These are phyloP conservation scores for Parambassis ranga DNA, from an alignment of 2,797 vertebrate species.

Conservation along the genomic window DNA sequence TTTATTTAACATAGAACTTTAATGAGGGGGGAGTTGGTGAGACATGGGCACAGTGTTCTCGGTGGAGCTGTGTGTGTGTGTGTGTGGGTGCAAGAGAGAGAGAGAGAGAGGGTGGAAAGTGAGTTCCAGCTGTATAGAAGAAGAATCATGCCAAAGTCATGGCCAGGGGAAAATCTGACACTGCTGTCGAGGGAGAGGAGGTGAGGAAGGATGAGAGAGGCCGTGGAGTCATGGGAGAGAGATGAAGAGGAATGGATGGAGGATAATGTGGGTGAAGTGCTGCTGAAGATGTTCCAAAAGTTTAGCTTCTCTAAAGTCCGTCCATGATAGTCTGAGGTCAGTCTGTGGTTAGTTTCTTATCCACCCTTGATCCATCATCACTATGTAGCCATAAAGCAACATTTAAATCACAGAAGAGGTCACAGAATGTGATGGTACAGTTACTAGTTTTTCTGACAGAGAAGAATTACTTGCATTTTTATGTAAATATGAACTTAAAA, in stretches of 20 bases:
- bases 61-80: conserved; percentile 6
- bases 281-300: too few species aligned
- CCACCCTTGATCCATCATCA: too few species aligned
- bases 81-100: too few species aligned
- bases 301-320: too few species aligned
- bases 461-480: too few species aligned
- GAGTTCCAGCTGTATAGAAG: conserved; percentile 43
- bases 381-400: too few species aligned
- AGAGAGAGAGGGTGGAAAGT: not conserved
- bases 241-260: conserved; percentile 38
- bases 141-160: conserved; percentile 69
- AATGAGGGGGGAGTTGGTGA: conserved; percentile 42
- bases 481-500: too few species aligned
- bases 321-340: too few species aligned
- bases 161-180: conserved; percentile 57
- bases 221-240: conserved; percentile 5
- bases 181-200: conserved; percentile 45
- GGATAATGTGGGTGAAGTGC: conserved; percentile 34
- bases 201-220: conserved; percentile 48
- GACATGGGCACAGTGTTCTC: conserved; percentile 7
- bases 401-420: too few species aligned
- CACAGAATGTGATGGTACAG: too few species aligned
- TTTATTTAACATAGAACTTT: conserved; percentile 64
- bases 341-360: too few species aligned
- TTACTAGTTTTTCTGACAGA: too few species aligned